Evolutionary conservation across 2,113 vertebrate species (phyloP), one percentile per base, ranked within the genome.

Genomic region (Terrapene triunguis): DNA sequence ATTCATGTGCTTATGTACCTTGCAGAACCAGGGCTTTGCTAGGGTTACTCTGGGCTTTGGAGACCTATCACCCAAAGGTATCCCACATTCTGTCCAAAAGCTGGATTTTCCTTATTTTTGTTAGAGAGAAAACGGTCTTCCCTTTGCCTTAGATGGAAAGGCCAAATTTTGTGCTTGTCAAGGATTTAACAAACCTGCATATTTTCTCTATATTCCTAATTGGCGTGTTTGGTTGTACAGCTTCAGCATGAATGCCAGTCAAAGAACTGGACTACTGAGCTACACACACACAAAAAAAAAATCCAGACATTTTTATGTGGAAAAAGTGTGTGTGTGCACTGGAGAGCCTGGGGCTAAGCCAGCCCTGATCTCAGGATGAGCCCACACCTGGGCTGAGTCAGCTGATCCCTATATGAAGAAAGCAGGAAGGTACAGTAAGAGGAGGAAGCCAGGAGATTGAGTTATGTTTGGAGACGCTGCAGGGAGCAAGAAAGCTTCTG

Each of bases 21-120:
- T 88, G 79, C 47, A 95, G 95, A 92, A 79, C 92, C 96, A 95
- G 90, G 91, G 88, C 27, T 85, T 94, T 94, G 74, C 89, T 83
- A 89, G 50, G 79, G 53, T 94, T 92, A 80, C 82, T 76, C 78
- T 59, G 51, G 6, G 50, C 59, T 96, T 96, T 91, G 65, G 57
- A 92, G 92, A 95, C 83, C n/a, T 44, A 88, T 12, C 51, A 35
- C 65, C 78, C 11, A 38, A 54, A 86, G 74, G 85, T 8, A 84
- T 91, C 57, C n/a, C 38, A 84, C 54, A n/a, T 76, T 76, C 24
- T 78, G 24, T 78, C 74, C 25, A 10, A 83, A 57, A 57, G 83
- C 54, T 22, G 9, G 35, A 59, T 92, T 74, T 0, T 32, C 22
- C 90, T 96, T 90, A 25, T 90, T 89, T 89, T 90, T 84, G 50